Conservation (phyloP, 2,113 vertebrate genomes). For the Entomyzon cyanotis region DNA sequence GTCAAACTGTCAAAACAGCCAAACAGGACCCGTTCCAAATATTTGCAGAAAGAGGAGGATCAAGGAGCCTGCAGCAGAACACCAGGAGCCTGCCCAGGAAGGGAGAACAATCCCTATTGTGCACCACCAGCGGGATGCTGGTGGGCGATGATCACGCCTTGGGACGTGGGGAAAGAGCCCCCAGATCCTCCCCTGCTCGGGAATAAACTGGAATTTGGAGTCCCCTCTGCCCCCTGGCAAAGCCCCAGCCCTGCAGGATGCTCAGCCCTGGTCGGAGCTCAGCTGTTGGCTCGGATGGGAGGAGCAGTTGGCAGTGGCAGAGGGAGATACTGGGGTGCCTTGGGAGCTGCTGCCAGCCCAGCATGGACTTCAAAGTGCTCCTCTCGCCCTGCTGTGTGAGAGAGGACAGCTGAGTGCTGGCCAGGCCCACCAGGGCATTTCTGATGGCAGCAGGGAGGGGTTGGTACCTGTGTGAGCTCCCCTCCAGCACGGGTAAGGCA, state of each 20-base stretch:
- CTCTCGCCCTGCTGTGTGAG: neutral
- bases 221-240: neutral
- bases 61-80: neutral
- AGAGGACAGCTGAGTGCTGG: conserved; percentile 13
- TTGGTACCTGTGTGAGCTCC: neutral
- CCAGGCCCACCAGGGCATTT: neutral
- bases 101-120: conserved; percentile 8
- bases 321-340: neutral
- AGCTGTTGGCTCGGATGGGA: neutral
- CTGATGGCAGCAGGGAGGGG: neutral
- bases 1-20: neutral
- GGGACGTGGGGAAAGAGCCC: fast-evolving
- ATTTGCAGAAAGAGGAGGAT: neutral
- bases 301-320: neutral
- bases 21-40: conserved; percentile 16
- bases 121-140: neutral
- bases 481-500: neutral
- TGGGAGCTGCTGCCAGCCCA: conserved; percentile 14
- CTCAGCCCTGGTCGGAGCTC: neutral
- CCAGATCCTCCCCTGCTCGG: neutral
- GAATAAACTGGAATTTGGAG: neutral
- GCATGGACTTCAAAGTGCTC: conserved; percentile 30
- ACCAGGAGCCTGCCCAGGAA: neutral
- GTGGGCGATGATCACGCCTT: fast-evolving
- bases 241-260: neutral